Evolutionary conservation across 2,888 invertebrate genomes (phyloP).

Genomic region (Calliopum simillimum): DNA sequence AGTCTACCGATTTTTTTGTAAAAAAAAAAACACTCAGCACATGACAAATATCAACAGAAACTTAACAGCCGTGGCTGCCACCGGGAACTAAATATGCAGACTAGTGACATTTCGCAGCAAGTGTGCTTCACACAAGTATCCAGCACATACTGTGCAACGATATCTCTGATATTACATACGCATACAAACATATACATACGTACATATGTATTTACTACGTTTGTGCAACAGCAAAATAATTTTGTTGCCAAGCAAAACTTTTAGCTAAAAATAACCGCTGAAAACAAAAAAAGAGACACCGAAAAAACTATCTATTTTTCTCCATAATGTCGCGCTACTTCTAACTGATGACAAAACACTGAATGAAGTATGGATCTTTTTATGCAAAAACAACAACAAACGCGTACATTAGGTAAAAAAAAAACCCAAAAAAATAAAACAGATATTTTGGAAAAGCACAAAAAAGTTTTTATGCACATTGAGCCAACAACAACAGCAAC

Average conservation of each 20-base stretch:
- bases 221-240: neutral
- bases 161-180: neutral
- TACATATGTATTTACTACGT: neutral
- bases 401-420: too few relatives aligned
- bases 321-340: neutral
- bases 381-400: slow-evolving; percentile 22
- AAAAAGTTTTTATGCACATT: too few relatives aligned
- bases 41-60: too few relatives aligned
- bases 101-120: too few relatives aligned
- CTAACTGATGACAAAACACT: slow-evolving; percentile 31
- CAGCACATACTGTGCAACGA: too few relatives aligned
- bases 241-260: slow-evolving; percentile 22
- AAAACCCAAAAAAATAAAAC: too few relatives aligned
- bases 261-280: slow-evolving; percentile 7
- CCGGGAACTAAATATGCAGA: too few relatives aligned
- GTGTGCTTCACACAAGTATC: too few relatives aligned
- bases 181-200: neutral
- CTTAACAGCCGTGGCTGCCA: too few relatives aligned
- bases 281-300: neutral
- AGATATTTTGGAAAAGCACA: too few relatives aligned
- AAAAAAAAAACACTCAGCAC: too few relatives aligned
- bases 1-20: too few relatives aligned
- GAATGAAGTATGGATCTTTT: slow-evolving; percentile 19
- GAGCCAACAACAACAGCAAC: slow-evolving; percentile 1
- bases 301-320: neutral